Evolutionary conservation across 1,140 invertebrate species (phyloP).

Genomic region (Hyposmocoma kahamanoa): DNA sequence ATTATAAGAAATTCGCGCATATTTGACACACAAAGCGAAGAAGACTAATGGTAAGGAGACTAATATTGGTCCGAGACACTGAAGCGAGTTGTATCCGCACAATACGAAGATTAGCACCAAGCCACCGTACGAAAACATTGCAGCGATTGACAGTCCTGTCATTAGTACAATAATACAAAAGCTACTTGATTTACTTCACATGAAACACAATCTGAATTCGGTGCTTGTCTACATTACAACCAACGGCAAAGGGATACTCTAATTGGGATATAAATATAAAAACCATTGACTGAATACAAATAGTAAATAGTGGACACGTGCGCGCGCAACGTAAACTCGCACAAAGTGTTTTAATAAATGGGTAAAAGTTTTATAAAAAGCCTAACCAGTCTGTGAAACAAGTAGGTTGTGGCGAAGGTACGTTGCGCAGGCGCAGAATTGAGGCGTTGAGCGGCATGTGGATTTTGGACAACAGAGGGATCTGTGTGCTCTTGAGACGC

Average conservation of each 20-base stretch:
- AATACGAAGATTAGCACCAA: slow-evolving; percentile 64
- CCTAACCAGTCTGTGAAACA: slow-evolving; percentile 34
- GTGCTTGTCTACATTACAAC: slow-evolving; percentile 26
- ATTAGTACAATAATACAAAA: slow-evolving; percentile 33
- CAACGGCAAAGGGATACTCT: slow-evolving; percentile 20
- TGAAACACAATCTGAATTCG: slow-evolving; percentile 14
- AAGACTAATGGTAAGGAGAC: slow-evolving; percentile 59
- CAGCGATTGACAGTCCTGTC: slow-evolving; percentile 19
- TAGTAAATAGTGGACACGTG: slow-evolving; percentile 19
- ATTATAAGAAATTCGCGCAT: slow-evolving; percentile 69
- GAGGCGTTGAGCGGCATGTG: slow-evolving; percentile 46
- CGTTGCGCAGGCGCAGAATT: slow-evolving; percentile 40
- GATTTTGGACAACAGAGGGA: slow-evolving; percentile 18
- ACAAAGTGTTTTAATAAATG: slow-evolving; percentile 54
- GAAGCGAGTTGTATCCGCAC: slow-evolving; percentile 58
- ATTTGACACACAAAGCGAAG: slow-evolving; percentile 73
- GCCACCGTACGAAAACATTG: slow-evolving; percentile 58
- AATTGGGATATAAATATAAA: slow-evolving; percentile 12
- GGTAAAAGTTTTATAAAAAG: slow-evolving; percentile 61
- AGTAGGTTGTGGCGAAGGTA: slow-evolving; percentile 29
- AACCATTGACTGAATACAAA: background rate
- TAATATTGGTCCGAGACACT: slow-evolving; percentile 70
- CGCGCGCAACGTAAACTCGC: slow-evolving; percentile 44
- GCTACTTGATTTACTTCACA: slow-evolving; percentile 41
- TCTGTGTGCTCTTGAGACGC: too few species aligned